Conservation (phyloP, 1,140 invertebrate genomes). For the Drosophila bipectinata region DNA sequence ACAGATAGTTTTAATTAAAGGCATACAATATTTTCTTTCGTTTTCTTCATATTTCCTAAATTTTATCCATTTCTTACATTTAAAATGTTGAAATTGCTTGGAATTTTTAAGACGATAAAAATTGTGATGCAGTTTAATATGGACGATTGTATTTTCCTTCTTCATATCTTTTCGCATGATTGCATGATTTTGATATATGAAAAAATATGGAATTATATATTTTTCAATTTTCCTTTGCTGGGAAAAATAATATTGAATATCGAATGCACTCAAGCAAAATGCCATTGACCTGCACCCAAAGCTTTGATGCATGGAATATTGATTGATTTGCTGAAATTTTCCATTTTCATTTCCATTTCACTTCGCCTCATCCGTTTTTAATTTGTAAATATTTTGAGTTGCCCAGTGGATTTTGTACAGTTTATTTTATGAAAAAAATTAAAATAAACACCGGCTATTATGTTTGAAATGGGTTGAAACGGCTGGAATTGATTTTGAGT, state of each 20-base stretch:
- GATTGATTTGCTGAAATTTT: constrained; percentile 65
- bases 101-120: background rate
- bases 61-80: background rate
- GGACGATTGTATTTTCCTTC: constrained; percentile 26
- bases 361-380: constrained; percentile 27
- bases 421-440: constrained; percentile 34
- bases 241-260: constrained; percentile 54
- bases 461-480: constrained; percentile 23
- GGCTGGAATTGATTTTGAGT: constrained; percentile 6
- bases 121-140: constrained; percentile 19
- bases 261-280: constrained; percentile 56
- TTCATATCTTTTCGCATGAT: constrained; percentile 55
- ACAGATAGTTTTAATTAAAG: too few relatives aligned
- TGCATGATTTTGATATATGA: constrained; percentile 70
- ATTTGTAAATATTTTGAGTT: constrained; percentile 48
- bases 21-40: background rate
- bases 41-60: background rate
- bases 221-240: constrained; percentile 15
- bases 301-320: constrained; percentile 65
- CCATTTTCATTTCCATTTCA: constrained; percentile 43
- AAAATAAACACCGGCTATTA: constrained; percentile 17
- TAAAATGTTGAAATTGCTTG: constrained; percentile 5
- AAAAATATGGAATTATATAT: constrained; percentile 33
- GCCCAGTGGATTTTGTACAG: constrained; percentile 10
- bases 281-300: constrained; percentile 60